Evolutionary conservation across 2,797 vertebrate species (phyloP).

Genomic region (Sebastes paucispinis): DNA sequence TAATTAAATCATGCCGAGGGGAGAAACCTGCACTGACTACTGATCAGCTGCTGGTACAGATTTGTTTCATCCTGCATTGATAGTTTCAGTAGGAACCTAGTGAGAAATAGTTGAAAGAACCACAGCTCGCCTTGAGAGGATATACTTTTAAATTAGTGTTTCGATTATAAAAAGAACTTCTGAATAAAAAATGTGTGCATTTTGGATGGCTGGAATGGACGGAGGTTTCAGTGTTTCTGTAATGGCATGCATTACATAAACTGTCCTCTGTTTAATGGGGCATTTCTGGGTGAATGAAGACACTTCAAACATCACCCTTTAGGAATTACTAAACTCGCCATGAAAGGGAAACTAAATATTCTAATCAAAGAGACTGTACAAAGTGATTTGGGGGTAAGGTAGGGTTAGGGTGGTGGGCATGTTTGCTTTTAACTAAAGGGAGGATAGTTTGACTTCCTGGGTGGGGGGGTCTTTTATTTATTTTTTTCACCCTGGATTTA

Average conservation of each 20-base stretch:
- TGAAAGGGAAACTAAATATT: not conserved
- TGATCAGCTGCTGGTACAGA: constrained; percentile 35
- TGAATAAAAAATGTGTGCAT: constrained; percentile 13
- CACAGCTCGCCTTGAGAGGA: not conserved
- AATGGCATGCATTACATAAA: not conserved
- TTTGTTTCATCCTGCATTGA: constrained; percentile 5
- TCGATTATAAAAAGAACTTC: not conserved
- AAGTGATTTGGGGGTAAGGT: not conserved
- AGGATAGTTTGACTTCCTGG: not conserved
- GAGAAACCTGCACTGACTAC: constrained; percentile 40
- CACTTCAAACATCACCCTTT: not conserved
- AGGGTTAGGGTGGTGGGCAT: not conserved
- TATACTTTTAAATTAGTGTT: not conserved
- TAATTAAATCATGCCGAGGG: constrained; percentile 28
- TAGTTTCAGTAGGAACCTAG: not conserved
- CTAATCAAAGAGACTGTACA: not conserved
- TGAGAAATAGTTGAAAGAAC: not conserved
- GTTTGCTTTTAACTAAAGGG: not conserved
- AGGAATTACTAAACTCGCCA: not conserved
- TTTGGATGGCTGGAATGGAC: not conserved
- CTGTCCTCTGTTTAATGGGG: not conserved
- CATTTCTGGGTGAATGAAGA: not conserved
- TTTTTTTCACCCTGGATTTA: not conserved
- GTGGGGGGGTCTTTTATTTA: not conserved
- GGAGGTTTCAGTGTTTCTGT: not conserved